Conservation (phyloP, 2,113 vertebrate genomes). For the Uropsilus gracilis region DNA sequence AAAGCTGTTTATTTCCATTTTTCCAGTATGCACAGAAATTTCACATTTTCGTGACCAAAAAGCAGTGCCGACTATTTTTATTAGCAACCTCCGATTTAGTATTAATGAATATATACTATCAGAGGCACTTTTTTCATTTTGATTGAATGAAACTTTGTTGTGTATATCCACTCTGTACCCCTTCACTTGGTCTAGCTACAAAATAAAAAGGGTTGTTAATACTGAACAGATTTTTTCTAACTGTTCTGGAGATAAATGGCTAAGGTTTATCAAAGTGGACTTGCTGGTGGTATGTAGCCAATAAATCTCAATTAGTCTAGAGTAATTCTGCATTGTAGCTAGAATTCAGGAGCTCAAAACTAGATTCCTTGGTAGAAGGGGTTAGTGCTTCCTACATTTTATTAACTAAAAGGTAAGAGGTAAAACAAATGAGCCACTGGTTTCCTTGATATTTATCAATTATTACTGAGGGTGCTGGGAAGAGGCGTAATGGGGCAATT, state of each 20-base stretch:
- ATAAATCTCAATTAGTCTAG: slow-evolving; percentile 30
- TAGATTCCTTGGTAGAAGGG: background rate
- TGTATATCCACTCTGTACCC: background rate
- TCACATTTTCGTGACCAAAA: slow-evolving; percentile 1
- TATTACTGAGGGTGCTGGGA: background rate
- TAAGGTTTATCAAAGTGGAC: background rate
- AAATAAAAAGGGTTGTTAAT: slow-evolving; percentile 12
- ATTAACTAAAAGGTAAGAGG: background rate
- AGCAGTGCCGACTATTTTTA: background rate
- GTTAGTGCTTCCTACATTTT: background rate
- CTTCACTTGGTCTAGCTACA: background rate
- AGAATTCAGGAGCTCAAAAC: background rate
- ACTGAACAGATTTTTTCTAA: background rate
- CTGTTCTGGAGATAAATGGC: slow-evolving; percentile 10
- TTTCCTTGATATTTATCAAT: background rate
- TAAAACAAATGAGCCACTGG: background rate
- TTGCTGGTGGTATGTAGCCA: background rate
- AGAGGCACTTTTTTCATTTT: slow-evolving; percentile 32
- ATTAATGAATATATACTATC: background rate
- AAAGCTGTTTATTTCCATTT: slow-evolving; percentile 11
- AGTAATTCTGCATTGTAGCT: background rate
- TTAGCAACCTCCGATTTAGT: background rate
- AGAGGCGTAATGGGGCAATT: background rate
- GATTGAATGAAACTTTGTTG: background rate
- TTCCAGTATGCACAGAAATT: slow-evolving; percentile 30